A percentile compares a stretch with the other conserved stretches of the same genome.
Evolutionary conservation across 2,797 vertebrate species (phyloP).

Genomic region (Percopsis omiscomaycus): DNA sequence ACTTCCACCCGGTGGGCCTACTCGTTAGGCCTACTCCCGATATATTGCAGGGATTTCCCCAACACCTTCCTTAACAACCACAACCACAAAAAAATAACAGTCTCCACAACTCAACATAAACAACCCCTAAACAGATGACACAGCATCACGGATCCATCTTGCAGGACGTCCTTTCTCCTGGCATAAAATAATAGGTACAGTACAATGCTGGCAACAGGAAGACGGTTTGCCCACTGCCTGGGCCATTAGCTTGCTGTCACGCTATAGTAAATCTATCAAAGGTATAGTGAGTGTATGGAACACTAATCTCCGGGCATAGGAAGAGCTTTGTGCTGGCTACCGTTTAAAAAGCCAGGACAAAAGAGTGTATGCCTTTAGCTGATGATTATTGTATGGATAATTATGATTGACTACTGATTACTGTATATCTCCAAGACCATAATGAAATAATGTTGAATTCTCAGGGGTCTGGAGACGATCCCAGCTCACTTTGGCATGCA

Average conservation of each 20-base stretch:
- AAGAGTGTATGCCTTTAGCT: no score
- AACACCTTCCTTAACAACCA: constrained; percentile 3
- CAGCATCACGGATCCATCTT: background rate
- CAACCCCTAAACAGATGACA: background rate
- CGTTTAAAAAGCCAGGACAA: no score
- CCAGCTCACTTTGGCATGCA: no score
- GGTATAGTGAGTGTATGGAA: background rate
- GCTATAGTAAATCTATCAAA: constrained; percentile 9
- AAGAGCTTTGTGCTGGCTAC: constrained; percentile 11
- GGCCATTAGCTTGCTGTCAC: constrained; percentile 10
- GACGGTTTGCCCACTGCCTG: constrained; percentile 22
- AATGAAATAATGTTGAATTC: no score
- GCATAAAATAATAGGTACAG: background rate
- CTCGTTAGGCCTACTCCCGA: background rate
- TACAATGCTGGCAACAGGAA: constrained; percentile 11
- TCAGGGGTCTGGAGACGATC: no score
- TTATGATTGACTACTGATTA: no score
- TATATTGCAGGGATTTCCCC: constrained; percentile 23
- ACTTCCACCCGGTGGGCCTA: no score
- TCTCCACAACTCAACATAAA: background rate
- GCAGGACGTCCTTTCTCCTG: background rate
- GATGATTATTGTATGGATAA: no score
- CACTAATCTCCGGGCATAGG: background rate
- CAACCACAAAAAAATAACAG: background rate
- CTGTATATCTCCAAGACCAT: no score